Evolutionary conservation across 2,888 invertebrate genomes (phyloP).

Genomic region (Automeris io): DNA sequence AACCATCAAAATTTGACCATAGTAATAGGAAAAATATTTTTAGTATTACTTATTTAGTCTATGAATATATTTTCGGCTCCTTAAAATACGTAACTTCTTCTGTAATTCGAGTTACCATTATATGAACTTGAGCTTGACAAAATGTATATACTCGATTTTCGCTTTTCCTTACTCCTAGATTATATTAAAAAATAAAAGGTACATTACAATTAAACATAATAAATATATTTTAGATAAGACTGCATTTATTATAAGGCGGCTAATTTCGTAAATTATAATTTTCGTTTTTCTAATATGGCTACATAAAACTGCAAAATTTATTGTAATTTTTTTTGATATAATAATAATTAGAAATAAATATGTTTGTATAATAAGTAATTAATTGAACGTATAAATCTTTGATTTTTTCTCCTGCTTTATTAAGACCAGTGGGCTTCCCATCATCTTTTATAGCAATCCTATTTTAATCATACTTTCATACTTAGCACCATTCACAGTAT

Average conservation of each 20-base stretch:
- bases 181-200: neutral
- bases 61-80: constrained; percentile 28
- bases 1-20: constrained; percentile 60
- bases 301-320: too few relatives aligned
- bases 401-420: too few relatives aligned
- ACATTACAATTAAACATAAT: neutral
- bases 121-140: constrained; percentile 46
- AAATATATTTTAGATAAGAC: constrained; percentile 31
- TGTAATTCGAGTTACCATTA: constrained; percentile 69
- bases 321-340: too few relatives aligned
- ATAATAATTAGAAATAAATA: too few relatives aligned
- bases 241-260: constrained; percentile 24
- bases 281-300: too few relatives aligned
- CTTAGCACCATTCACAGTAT: too few relatives aligned
- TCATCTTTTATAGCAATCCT: too few relatives aligned
- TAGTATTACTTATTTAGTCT: constrained; percentile 37
- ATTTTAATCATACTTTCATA: too few relatives aligned
- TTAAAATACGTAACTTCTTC: constrained; percentile 51
- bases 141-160: constrained; percentile 50
- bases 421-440: too few relatives aligned
- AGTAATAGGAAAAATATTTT: constrained; percentile 31
- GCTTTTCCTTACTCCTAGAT: constrained; percentile 28
- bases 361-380: too few relatives aligned
- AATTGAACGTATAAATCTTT: too few relatives aligned
- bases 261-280: too few relatives aligned